A percentile compares a stretch with the other conserved stretches of the same genome.
Evolutionary conservation across 2,888 invertebrate species (phyloP).

Genomic region (Elmis aenea): DNA sequence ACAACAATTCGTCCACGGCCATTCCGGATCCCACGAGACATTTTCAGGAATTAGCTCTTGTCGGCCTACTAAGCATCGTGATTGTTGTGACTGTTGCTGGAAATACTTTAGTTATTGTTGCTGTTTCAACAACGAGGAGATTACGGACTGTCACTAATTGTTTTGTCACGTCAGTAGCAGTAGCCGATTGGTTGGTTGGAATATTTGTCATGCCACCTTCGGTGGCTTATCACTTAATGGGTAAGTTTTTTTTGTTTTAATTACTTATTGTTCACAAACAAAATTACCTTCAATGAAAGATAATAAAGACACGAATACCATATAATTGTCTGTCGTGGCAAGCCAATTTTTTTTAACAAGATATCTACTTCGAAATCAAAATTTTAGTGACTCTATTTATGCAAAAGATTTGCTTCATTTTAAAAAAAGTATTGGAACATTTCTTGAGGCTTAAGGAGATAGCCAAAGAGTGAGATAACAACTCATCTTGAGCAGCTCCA

Average conservation of each 20-base stretch:
- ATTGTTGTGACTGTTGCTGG: constrained; percentile 75
- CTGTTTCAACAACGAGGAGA: constrained; percentile 80
- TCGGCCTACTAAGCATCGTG: constrained; percentile 59
- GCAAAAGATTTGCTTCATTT: too few species aligned
- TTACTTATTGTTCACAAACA: not conserved
- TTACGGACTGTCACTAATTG: constrained; percentile 91
- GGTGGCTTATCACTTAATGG: constrained; percentile 80
- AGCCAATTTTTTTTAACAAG: too few species aligned
- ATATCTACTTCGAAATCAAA: too few species aligned
- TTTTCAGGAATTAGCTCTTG: constrained; percentile 54
- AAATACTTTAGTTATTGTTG: constrained; percentile 84
- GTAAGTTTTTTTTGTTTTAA: constrained; percentile 49
- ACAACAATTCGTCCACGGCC: constrained; percentile 18
- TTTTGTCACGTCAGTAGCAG: constrained; percentile 90
- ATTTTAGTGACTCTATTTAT: too few species aligned
- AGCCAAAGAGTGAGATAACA: too few species aligned
- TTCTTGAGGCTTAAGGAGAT: too few species aligned
- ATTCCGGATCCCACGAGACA: constrained; percentile 20
- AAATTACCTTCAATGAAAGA: too few species aligned
- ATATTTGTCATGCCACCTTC: constrained; percentile 94
- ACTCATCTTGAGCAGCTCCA: too few species aligned
- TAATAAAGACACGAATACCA: too few species aligned
- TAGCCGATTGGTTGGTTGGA: constrained; percentile 89
- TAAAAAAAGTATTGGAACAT: too few species aligned
- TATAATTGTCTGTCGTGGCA: too few species aligned